Percentiles rank a stretch among this genome's conserved stretches.
These are phyloP conservation scores for Chirona hameri DNA, from an alignment of 2,888 invertebrate genomes.

Conservation along the genomic window DNA sequence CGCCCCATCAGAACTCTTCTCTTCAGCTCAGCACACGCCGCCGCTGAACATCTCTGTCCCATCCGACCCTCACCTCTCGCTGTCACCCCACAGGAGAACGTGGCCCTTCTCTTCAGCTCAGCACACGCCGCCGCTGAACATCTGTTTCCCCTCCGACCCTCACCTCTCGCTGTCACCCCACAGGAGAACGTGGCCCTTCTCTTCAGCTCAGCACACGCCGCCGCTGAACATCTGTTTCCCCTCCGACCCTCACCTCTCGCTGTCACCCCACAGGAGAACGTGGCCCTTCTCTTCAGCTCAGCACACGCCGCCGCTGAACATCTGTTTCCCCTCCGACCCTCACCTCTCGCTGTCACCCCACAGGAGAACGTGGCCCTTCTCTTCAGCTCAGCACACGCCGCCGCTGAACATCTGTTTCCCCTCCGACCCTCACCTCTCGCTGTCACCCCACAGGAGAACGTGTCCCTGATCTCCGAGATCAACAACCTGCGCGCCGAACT, in stretches of 20 bases:
- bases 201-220: constrained; percentile 62
- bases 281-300: constrained; percentile 68
- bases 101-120: constrained; percentile 68
- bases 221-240: no score
- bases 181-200: constrained; percentile 73
- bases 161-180: no score
- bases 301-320: constrained; percentile 47
- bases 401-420: no score
- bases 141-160: no score
- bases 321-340: no score
- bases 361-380: constrained; percentile 73
- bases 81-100: constrained; percentile 60
- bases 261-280: constrained; percentile 60
- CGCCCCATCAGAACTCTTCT: constrained; percentile 64
- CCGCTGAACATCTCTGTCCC: no score
- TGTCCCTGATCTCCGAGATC: constrained; percentile 69
- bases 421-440: no score
- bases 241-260: no score
- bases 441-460: constrained; percentile 60
- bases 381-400: constrained; percentile 70
- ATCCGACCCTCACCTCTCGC: no score
- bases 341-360: no score
- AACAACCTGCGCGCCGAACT: constrained; percentile 68
- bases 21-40: constrained; percentile 62
- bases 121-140: constrained; percentile 47